Evolutionary conservation across 2,113 vertebrate genomes (phyloP), one percentile per base, ranked within the genome.

Genomic region (Cavia aperea): DNA sequence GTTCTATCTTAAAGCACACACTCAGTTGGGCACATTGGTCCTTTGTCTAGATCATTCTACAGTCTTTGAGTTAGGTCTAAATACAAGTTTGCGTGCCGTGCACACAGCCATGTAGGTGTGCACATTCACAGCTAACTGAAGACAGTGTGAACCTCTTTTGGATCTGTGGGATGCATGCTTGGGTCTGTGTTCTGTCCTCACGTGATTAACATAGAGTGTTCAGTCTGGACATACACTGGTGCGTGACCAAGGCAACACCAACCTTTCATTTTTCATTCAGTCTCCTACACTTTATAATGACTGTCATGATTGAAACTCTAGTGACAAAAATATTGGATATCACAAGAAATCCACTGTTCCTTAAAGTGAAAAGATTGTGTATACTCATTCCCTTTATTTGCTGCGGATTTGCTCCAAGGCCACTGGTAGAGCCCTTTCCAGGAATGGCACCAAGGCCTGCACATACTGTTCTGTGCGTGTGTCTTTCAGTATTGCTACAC

Each of bases 331-430:
- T 11, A 68, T 0, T n/a, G 13, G 4, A 36, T 43, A 75, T 21
- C 70, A 81, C 29, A 29, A 60, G 46, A 90, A 81, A 89, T 66
- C 82, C 10, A 39, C 26, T 85, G 93, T 90, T 21, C 56, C 49
- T 85, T 79, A 58, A 66, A 90, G 60, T 43, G n/a, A 78, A 88
- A 88, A 4, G 12, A 83, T 2, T 31, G 5, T 24, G 16, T 7
- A 6, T 4, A 70, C 21, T 72, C 58, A 4, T 19, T 19, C 49
- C 39, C 49, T 39, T 49, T 49, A 70, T 29, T 33, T 81, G 14
- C 9, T 70, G 39, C 13, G 16, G 43, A 9, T 26, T 31, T 39
- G 3, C n/a, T 62, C 24, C 8, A 43, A 79, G 39, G 33, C 13
- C 9, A 5, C 46, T 9, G 9, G 21, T 24, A 31, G 31, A 31